Evolutionary conservation across 2,888 invertebrate species (phyloP), one percentile per base, ranked within the genome.

Genomic region (Nymphalis polychloros): DNA sequence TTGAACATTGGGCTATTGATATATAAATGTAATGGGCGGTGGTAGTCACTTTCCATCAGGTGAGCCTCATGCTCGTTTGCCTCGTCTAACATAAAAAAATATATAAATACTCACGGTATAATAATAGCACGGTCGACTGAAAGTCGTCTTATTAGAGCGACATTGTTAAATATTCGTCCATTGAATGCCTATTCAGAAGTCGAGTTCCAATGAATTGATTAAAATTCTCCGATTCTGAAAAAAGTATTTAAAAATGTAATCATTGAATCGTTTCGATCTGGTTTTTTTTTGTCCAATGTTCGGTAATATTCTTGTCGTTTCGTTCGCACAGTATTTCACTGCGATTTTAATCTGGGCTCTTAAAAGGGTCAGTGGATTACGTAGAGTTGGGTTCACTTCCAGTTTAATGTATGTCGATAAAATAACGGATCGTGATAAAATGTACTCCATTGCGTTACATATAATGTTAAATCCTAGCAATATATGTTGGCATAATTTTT

Each of bases 311-410:
- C 49, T 35, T 20, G 61, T 59, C 60, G 61, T 67, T 61, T 46
- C 55, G 53, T 63, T 61, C 67, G 59, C 64, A 57, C 61, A 60
- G 53, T 49, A 69, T 69, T 69, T 66, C 53, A 63, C 64, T 64
- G 70, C 35, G 67, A 61, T 57, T 67, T 70, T 67, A 67, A 70
- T 70, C 70, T 63, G 31, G 41, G 48, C 55, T 55, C 55, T 61
- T 50, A 70, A 60, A 67, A 63, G 61, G 67, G 67, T 70, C 67
- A 70, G 59, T 64, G 57, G 67, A 67, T 70, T 67, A 67, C 60
- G 23, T 63, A 62, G 64, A 70, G 70, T 69, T 57, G 63, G 65
- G 53, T 67, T 61, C 49, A 48, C 53, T 66, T 53, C 19, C 31
- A 48, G 20, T 31, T 61, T 66, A 61, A 55, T 60, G 48, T 66